These are phyloP conservation scores for Ethmia dodecea DNA, from an alignment of 2,888 invertebrate species.

Conservation along the genomic window DNA sequence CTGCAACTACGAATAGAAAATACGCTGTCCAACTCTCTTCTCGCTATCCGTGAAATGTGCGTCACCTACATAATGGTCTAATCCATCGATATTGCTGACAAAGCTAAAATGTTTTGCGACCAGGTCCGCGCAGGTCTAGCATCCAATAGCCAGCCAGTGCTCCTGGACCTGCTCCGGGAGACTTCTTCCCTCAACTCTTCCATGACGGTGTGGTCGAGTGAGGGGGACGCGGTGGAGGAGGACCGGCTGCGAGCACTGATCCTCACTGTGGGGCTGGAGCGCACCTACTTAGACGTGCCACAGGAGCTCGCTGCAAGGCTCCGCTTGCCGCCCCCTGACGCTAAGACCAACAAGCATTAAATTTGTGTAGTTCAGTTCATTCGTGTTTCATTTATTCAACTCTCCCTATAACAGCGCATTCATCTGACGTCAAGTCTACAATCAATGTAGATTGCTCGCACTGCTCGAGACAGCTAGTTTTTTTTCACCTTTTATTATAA, in stretches of 20 bases:
- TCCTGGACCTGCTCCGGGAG: slow-evolving; percentile 78
- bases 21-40: too few species aligned
- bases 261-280: slow-evolving; percentile 79
- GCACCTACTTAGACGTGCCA: slow-evolving; percentile 89
- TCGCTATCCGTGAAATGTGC: too few species aligned
- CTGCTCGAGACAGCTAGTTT: too few species aligned
- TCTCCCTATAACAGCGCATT: too few species aligned
- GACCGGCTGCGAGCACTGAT: slow-evolving; percentile 81
- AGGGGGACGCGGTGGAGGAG: slow-evolving; percentile 82
- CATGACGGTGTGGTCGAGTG: slow-evolving; percentile 88
- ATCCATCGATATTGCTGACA: too few species aligned
- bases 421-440: too few species aligned
- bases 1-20: too few species aligned
- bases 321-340: slow-evolving; percentile 53
- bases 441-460: too few species aligned
- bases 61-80: too few species aligned
- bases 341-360: slow-evolving; percentile 40
- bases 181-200: slow-evolving; percentile 76
- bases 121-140: slow-evolving; percentile 74
- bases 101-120: too few species aligned
- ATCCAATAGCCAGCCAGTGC: slow-evolving; percentile 79
- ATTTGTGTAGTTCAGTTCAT: slow-evolving; percentile 5
- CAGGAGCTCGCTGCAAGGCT: slow-evolving; percentile 73
- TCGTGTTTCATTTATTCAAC: neutral
- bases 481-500: too few species aligned